Base-by-base conservation (phyloP, 2,113 vertebrate species). In the Taurulus bubalis region DNA sequence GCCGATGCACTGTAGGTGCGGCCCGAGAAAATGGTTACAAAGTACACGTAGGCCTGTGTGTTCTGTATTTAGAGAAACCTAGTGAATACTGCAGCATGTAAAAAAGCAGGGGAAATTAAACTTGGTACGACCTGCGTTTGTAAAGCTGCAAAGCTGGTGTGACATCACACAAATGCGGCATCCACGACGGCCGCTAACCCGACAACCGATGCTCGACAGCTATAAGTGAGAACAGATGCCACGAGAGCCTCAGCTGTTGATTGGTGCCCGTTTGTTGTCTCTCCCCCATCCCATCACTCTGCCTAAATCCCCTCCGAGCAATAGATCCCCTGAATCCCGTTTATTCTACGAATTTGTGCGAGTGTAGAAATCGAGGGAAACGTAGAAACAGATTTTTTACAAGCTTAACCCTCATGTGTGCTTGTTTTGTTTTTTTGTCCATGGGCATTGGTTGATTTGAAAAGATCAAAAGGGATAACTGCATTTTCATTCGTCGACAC, bases 281-380 rank as follows among this genome's bases (percentile, higher is more conserved):
- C 56, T 47, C 4, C 6, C 58, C 80, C 66, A 59, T 53, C 75
- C 86, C 55, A 77, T 87, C 86, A 74, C 28, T 88, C 67, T 49
- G 56, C 73, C 83, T 88, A 91, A 94, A 93, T 88, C 90, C 89
- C 80, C 63, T 79, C 88, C 73, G 75, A 87, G 90, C 78, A 87
- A 91, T 28, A 90, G 81, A 94, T 88, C 85, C 77, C 79, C 45
- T 82, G 82, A 89, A 86, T 93, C 90, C 90, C 84, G 80, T 86
- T 90, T 89, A 91, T 90, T 88, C 69, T 73, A 66, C 5, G 40
- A 32, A 72, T 85, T 11, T 49, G 49, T 36, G 47, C 22, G 32
- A 12, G 34, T 49, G 66, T 8, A 24, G 51, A 86, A 79, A 86
- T 81, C 53, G 40, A 53, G 66, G 73, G 55, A 71, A 77, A 70